Base-by-base conservation (phyloP, 1,140 invertebrate species). In the Apolygus lucorum region DNA sequence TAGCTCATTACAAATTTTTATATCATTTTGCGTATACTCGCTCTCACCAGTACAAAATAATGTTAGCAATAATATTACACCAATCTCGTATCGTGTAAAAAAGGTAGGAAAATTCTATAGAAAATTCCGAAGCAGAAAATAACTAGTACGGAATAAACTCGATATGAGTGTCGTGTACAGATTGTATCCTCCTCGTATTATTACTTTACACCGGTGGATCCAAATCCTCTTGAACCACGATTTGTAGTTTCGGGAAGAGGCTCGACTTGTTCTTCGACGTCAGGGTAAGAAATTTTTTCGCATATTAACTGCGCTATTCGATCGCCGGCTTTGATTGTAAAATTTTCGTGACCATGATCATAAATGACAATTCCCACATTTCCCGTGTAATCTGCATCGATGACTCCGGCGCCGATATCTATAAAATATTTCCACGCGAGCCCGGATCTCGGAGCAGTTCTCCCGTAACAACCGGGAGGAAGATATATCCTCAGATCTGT, bases 221-320 rank as follows among this genome's bases (percentile, higher is more conserved):
- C 93, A 82, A 95, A 95, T 34, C 93, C 93, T 54, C 2, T 54
- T 54, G 14, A 54, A 2, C 2, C n/a, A 54, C 25, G 14, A 2
- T 2, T 54, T 62, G 1, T 28, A 27, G 49, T 59, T 71, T 75
- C 84, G 75, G 87, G 75, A n/a, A n/a, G n/a, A n/a, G n/a, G n/a
- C n/a, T n/a, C n/a, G n/a, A 4, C 87, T 85, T 84, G 17, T 11
- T 98, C 91, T 73, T 87, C 76, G 14, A 98, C 73, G 52, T 90
- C 87, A 2, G 96, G 92, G 76, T 95, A 91, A 68, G 81, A 88
- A 69, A 98, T 96, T 76, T 84, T 87, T 80, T 99, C 95, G 81
- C 94, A 96, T 72, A 99, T 96, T 0, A 99, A 83, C 77, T 99
- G 97, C 52, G 97, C 97, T 75, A 99, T 89, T 59, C 96, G 83